Base-by-base conservation (phyloP, 2,888 invertebrate species). In the Thumatha senex region DNA sequence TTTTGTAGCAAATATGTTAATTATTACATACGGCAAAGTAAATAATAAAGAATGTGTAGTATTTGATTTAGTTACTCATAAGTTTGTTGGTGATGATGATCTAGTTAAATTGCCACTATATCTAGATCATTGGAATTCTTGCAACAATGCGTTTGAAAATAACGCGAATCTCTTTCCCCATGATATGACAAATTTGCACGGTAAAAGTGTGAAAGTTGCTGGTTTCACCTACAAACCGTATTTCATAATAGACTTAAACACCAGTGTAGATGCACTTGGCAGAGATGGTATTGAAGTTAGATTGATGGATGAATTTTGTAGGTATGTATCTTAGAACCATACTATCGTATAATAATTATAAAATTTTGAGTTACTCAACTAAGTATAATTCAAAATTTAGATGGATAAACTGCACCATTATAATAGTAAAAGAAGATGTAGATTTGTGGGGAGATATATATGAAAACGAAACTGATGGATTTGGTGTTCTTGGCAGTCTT, bases 361-460 rank as follows among this genome's bases (percentile, higher is more conserved):
- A 42, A n/a, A 15, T 18, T 33, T 8, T 4, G 9, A 2, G 14
- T n/a, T 4, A 14, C 4, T 31, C 12, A 24, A 24, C 13, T 18
- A 10, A 8, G 1, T 15, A 7, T 39, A 36, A 2, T n/a, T 33
- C 2, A 5, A 31, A 55, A 50, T 52, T 18, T 52, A 92, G 92
- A 36, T 92, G 91, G 90, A 64, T 87, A 8, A 92, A 92, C 51
- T 90, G 92, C 51, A 82, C 83, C 0, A 67, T 92, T 40, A 76
- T 88, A 70, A 67, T 92, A 45, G 82, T 93, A 14, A 77, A 80
- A 64, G 94, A 94, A 61, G 92, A 94, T 46, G 85, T 82, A 34
- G 81, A 93, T 18, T 92, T 93, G 72, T 95, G 95, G 95, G 95
- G 95, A 7, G 92, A 92, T 56, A 89, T 95, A 36, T 94, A 89